Evolutionary conservation across 2,113 vertebrate genomes (phyloP), one percentile per base, ranked within the genome.

Genomic region (Tinamus guttatus): DNA sequence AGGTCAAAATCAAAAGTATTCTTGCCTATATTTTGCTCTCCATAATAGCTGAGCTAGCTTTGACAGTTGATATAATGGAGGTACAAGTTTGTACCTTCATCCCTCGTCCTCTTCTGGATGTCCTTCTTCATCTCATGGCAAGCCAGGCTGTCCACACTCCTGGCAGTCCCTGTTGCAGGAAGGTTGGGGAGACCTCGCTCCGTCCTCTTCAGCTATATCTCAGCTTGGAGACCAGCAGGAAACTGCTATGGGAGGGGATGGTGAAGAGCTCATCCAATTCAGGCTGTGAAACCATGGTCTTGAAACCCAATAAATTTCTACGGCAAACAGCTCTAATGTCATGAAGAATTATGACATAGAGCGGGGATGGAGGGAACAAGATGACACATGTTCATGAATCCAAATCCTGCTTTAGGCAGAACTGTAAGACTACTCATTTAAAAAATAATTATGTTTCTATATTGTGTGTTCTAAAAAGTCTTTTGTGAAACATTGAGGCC

Each of bases 231-330:
- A 74, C 41, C 56, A 94, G 58, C 5, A 1, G 51, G 92, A 89
- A 96, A 93, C 92, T 93, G 92, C 95, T 89, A 70, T 30, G 36
- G 94, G 81, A 71, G 67, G 58, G 69, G 92, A 90, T 94, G 95
- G 82, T 11, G 85, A n/a, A 89, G 74, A 94, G 58, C 90, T 96
- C 69, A 89, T 95, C 86, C 0, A 18, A 81, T 69, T 79, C 80
- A 79, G 81, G n/a, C 95, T 89, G 92, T 89, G 92, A 92, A 96
- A 92, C 73, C 83, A 85, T 65, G 74, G 74, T 86, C 88, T 63
- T 5, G 81, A 81, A 90, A 90, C 74, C 70, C 69, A 92, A 41
- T 87, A 81, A 81, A 89, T 36, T 93, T 85, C 93, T 52, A 21
- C 93, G 73, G 74, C 62, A 58, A 76, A n/a, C 85, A 62, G 65